These are phyloP conservation scores for Liolophura sinensis DNA, from an alignment of 1,140 invertebrate species.

Conservation along the genomic window DNA sequence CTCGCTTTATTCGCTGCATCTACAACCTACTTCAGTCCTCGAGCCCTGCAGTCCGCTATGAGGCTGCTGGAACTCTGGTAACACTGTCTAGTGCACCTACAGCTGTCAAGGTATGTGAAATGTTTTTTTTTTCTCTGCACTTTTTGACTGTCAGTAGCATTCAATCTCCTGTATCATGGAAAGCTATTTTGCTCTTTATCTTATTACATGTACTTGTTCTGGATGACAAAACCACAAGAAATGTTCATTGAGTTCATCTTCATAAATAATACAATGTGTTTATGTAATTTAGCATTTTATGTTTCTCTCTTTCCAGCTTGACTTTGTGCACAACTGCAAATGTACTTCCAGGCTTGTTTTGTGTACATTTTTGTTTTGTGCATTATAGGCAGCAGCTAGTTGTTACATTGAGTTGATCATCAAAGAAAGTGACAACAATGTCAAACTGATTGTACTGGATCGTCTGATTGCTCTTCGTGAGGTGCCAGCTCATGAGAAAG, in stretches of 20 bases:
- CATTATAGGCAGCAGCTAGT: slow-evolving; percentile 80
- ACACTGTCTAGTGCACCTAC: slow-evolving; percentile 95
- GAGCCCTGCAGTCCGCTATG: slow-evolving; percentile 95
- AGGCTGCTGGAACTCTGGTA: slow-evolving; percentile 99
- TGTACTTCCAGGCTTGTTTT: too few species aligned
- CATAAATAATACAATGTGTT: too few species aligned
- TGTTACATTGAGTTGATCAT: slow-evolving; percentile 99
- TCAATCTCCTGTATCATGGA: neutral
- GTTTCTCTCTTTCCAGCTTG: too few species aligned
- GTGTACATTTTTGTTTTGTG: neutral
- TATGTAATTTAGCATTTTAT: too few species aligned
- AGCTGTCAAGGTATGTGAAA: slow-evolving; percentile 79
- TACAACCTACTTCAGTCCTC: slow-evolving; percentile 96
- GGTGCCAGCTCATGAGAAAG: slow-evolving; percentile 84
- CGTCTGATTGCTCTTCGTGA: slow-evolving; percentile 80
- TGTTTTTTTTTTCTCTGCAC: too few species aligned
- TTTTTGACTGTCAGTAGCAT: neutral
- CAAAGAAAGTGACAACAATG: slow-evolving; percentile 99
- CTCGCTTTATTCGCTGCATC: slow-evolving; percentile 95
- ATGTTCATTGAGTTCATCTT: too few species aligned
- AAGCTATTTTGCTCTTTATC: too few species aligned
- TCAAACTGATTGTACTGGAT: slow-evolving; percentile 97
- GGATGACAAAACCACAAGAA: neutral
- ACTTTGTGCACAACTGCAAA: too few species aligned
- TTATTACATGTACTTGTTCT: too few species aligned